Conservation (phyloP, 2,113 vertebrate genomes). For the Silurus glanis region DNA sequence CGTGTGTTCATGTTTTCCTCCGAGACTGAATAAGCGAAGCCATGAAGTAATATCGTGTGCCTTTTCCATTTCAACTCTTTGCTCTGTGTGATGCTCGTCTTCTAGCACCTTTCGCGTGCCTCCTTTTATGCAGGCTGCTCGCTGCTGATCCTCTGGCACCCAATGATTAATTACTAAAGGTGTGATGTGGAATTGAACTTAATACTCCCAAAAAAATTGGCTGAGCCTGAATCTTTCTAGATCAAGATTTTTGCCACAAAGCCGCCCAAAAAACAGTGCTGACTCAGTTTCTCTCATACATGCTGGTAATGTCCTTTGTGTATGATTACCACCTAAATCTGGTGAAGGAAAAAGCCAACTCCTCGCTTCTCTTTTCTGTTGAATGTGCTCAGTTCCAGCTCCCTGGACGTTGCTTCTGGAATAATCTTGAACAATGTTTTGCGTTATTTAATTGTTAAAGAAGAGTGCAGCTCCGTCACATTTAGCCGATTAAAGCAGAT, state of each 20-base stretch:
- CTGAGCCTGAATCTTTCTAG: constrained; percentile 48
- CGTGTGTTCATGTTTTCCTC: constrained; percentile 18
- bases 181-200: constrained; percentile 46
- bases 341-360: neutral
- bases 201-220: constrained; percentile 27
- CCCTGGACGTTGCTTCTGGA: too few relatives aligned
- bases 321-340: neutral
- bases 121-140: constrained; percentile 49
- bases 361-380: neutral
- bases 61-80: constrained; percentile 44
- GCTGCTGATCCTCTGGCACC: constrained; percentile 51
- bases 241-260: constrained; percentile 71
- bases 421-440: neutral
- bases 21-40: constrained; percentile 34
- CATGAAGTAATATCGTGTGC: constrained; percentile 39
- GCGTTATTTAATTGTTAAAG: neutral
- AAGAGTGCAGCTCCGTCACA: neutral
- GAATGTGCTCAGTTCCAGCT: neutral
- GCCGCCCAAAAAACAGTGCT: constrained; percentile 58
- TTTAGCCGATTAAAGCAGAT: neutral
- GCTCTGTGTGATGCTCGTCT: constrained; percentile 48
- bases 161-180: constrained; percentile 53
- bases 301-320: constrained; percentile 70
- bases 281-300: constrained; percentile 67
- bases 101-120: constrained; percentile 36